These are phyloP conservation scores for Sarcoramphus papa DNA, from an alignment of 2,797 vertebrate species.

Conservation along the genomic window DNA sequence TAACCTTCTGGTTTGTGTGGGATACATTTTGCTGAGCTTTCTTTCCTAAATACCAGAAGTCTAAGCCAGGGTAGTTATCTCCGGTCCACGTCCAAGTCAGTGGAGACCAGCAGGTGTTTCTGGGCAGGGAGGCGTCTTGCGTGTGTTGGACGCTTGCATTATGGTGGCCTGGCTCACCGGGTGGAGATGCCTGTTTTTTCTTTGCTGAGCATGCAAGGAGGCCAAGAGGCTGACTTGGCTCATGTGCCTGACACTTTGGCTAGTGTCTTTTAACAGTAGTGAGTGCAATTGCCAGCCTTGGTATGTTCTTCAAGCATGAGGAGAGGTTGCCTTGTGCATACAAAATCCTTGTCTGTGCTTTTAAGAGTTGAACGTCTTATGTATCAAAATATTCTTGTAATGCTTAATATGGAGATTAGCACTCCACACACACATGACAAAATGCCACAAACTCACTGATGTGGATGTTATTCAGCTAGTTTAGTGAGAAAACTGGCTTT, in stretches of 20 bases:
- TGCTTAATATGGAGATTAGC: neutral
- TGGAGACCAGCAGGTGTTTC: neutral
- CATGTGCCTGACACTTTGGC: neutral
- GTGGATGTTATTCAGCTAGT: neutral
- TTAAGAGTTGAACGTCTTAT: neutral
- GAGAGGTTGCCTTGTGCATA: neutral
- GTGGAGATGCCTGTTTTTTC: neutral
- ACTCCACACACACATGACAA: neutral
- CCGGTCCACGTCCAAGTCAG: neutral
- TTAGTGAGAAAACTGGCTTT: slow-evolving; percentile 1
- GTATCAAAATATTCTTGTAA: neutral
- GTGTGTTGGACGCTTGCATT: fast-evolving
- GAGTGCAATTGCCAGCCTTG: neutral
- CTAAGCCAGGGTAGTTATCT: neutral
- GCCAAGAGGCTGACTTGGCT: neutral
- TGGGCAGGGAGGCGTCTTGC: neutral
- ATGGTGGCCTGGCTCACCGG: neutral
- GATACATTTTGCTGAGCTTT: neutral
- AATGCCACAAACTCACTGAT: neutral
- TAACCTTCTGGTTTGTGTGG: neutral
- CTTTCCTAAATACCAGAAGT: neutral
- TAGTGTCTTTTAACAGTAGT: neutral
- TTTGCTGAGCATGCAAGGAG: neutral
- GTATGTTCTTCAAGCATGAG: neutral
- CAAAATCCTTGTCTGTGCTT: neutral